Percentiles rank a stretch among this genome's conserved stretches.
Evolutionary conservation across 2,797 vertebrate species (phyloP).

Genomic region (Momotus momota): DNA sequence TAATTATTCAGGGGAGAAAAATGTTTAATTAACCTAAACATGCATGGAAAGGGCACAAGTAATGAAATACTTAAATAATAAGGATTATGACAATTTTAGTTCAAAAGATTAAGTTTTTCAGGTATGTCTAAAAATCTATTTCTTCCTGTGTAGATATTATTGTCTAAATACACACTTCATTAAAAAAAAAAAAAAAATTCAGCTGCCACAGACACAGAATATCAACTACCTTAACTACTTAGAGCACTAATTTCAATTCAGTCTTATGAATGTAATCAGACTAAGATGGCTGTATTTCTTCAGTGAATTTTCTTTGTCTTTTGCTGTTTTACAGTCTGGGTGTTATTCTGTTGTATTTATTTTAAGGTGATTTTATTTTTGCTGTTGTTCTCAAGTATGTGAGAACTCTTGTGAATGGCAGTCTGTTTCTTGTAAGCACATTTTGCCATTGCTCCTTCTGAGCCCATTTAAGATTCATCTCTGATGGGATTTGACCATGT

Average conservation of each 20-base stretch:
- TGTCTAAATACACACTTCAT: not conserved
- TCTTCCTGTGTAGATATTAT: not conserved
- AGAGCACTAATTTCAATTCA: not conserved
- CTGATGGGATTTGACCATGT: not conserved
- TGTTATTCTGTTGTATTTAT: not conserved
- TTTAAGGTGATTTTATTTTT: rapidly evolving
- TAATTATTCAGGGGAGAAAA: not conserved
- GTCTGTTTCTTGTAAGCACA: not conserved
- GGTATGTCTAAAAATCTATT: not conserved
- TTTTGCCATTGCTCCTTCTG: not conserved
- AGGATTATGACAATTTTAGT: not conserved
- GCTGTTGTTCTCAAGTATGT: not conserved
- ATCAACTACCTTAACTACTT: not conserved
- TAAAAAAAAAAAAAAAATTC: not conserved
- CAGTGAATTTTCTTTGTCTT: not conserved
- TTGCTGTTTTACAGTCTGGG: not conserved
- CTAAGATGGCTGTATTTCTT: not conserved
- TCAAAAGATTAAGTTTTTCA: not conserved
- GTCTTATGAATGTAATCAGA: not conserved
- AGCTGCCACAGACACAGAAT: not conserved
- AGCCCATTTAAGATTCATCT: not conserved
- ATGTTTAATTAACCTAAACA: not conserved
- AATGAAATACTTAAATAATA: not conserved
- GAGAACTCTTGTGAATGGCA: not conserved
- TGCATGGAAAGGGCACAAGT: not conserved